phyloP scores from a whole-genome alignment of 2,797 vertebrate genomes.

The Acanthurus lineatus region DNA sequence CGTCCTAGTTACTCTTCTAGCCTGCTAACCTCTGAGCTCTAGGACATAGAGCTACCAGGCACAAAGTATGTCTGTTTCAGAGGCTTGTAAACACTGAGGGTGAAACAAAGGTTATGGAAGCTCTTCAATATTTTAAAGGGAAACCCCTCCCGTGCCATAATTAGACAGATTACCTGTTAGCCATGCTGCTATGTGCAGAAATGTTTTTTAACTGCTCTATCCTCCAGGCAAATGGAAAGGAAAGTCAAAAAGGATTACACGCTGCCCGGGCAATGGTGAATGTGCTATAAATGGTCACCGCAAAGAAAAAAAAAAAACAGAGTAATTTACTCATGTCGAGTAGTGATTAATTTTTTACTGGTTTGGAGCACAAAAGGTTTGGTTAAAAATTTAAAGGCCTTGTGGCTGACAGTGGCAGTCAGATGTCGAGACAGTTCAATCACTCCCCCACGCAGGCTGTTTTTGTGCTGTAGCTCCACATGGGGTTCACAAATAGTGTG shows the following conservation, averaged over 20 bases:
- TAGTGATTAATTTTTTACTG: conserved; percentile 91
- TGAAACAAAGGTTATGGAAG: conserved; percentile 95
- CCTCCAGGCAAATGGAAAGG: conserved; percentile 95
- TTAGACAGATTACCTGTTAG: conserved; percentile 99
- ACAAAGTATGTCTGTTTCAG: conserved; percentile 86
- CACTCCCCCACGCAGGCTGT: conserved; percentile 41
- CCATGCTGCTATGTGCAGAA: conserved; percentile 90
- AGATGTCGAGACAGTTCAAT: conserved; percentile 77
- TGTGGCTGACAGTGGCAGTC: conserved; percentile 84
- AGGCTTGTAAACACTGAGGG: conserved; percentile 88
- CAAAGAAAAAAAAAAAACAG: conserved; percentile 63
- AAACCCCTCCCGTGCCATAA: conserved; percentile 93
- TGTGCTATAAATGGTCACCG: conserved; percentile 84
- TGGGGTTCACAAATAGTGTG: conserved; percentile 11
- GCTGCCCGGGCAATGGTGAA: conserved; percentile 88
- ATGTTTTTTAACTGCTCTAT: conserved; percentile 91
- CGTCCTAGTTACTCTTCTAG: conserved; percentile 76
- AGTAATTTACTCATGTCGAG: conserved; percentile 82
- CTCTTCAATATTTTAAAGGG: conserved; percentile 95
- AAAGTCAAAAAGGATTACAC: conserved; percentile 94
- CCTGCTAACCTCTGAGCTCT: conserved; percentile 83
- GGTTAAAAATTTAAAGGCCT: conserved; percentile 89
- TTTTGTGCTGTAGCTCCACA: conserved; percentile 37
- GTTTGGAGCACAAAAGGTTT: conserved; percentile 87
- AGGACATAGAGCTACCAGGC: conserved; percentile 90